These are phyloP conservation scores for Portevinia maculata DNA, from an alignment of 2,888 invertebrate species.

Conservation along the genomic window DNA sequence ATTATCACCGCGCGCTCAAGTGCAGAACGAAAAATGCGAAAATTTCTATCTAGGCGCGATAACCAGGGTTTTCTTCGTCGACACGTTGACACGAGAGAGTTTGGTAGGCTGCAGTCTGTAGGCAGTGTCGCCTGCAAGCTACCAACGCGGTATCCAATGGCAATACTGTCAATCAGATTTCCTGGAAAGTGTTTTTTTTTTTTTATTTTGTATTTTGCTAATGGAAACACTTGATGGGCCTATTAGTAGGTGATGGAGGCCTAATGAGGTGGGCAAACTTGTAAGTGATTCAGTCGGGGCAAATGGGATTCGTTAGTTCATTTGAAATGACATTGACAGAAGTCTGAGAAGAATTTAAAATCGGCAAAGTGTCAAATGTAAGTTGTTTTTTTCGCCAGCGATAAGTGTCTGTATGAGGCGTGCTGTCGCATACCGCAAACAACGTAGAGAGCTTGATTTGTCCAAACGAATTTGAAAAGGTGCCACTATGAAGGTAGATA, in stretches of 20 bases:
- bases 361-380: constrained; percentile 47
- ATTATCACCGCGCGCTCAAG: constrained; percentile 68
- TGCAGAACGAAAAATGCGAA: constrained; percentile 73
- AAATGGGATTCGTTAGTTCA: constrained; percentile 43
- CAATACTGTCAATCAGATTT: constrained; percentile 72
- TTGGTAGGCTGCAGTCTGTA: constrained; percentile 17
- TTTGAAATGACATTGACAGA: constrained; percentile 36
- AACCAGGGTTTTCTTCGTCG: constrained; percentile 56
- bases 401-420: constrained; percentile 8
- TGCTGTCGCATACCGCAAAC: not conserved
- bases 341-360: constrained; percentile 47
- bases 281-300: constrained; percentile 52
- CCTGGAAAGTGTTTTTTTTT: constrained; percentile 36
- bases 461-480: too few species aligned
- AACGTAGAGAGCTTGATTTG: not conserved
- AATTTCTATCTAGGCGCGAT: constrained; percentile 74
- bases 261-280: constrained; percentile 61
- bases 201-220: constrained; percentile 26
- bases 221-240: constrained; percentile 68
- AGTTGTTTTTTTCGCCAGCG: constrained; percentile 18
- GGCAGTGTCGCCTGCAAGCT: constrained; percentile 11
- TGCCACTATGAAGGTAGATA: too few species aligned
- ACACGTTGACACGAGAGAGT: constrained; percentile 6
- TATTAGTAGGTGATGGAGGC: constrained; percentile 55
- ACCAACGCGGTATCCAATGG: constrained; percentile 33